A percentile compares a stretch with the other conserved stretches of the same genome.
phyloP scores from a whole-genome alignment of 92 coral and sea anemone genomes.

The Virgularia gustaviana region DNA sequence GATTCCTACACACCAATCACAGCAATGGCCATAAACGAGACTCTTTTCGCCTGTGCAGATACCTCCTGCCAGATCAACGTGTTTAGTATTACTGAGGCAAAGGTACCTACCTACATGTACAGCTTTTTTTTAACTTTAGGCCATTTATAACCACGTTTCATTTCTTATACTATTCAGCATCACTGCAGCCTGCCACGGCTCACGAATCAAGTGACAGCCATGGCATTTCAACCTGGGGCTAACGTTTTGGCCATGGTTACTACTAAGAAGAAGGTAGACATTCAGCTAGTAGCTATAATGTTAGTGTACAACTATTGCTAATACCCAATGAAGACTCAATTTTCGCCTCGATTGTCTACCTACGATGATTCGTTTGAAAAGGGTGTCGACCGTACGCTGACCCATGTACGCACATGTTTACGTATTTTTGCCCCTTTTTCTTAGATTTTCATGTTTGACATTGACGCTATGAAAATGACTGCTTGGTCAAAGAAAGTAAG shows the following conservation, averaged over 20 bases:
- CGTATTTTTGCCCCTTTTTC: not conserved
- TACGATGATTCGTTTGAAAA: no score
- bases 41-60: slow-evolving; percentile 75
- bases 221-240: slow-evolving; percentile 89
- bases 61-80: slow-evolving; percentile 60
- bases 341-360: no score
- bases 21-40: slow-evolving; percentile 63
- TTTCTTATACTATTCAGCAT: no score
- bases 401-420: not conserved
- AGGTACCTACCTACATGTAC: slow-evolving; percentile 44
- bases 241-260: slow-evolving; percentile 59
- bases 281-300: no score
- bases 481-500: slow-evolving; percentile 77
- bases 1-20: slow-evolving; percentile 53
- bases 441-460: slow-evolving; percentile 69
- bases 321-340: no score
- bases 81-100: slow-evolving; percentile 56
- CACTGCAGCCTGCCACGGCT: slow-evolving; percentile 66
- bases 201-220: slow-evolving; percentile 69
- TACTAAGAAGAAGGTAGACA: slow-evolving; percentile 68
- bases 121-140: no score
- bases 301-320: no score
- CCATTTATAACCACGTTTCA: not conserved
- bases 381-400: not conserved
- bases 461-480: slow-evolving; percentile 58